These are phyloP conservation scores for Tupaia chinensis DNA, from an alignment of 2,113 vertebrate genomes.

Conservation along the genomic window DNA sequence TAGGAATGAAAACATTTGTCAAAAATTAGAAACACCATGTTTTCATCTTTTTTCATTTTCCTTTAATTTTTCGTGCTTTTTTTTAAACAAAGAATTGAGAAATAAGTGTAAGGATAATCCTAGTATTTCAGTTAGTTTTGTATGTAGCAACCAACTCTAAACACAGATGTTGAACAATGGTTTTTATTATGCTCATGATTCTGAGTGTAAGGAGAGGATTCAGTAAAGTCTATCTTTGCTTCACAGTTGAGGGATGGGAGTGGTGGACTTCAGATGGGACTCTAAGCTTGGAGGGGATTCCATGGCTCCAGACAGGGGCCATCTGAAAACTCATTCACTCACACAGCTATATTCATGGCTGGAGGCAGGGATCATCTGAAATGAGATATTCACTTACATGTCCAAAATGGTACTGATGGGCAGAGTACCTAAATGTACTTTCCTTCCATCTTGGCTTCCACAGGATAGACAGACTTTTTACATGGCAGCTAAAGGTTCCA, in stretches of 20 bases:
- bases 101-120: not conserved
- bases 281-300: not conserved
- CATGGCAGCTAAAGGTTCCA: not conserved
- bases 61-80: not conserved
- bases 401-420: no score
- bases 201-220: not conserved
- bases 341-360: no score
- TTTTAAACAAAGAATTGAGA: not conserved
- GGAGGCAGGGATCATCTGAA: not conserved
- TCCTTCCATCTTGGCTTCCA: not conserved
- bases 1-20: constrained; percentile 12
- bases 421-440: not conserved
- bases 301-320: accelerated
- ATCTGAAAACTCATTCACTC: not conserved
- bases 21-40: not conserved
- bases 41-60: not conserved
- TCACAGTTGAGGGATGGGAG: no score
- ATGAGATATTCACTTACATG: no score
- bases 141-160: not conserved
- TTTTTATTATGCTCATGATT: not conserved
- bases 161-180: not conserved
- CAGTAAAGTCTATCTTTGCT: not conserved
- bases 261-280: not conserved
- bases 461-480: not conserved
- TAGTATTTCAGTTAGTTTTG: not conserved